These are phyloP conservation scores for Parazoanthus darwini DNA, from an alignment of 92 coral and sea anemone species.

Conservation along the genomic window DNA sequence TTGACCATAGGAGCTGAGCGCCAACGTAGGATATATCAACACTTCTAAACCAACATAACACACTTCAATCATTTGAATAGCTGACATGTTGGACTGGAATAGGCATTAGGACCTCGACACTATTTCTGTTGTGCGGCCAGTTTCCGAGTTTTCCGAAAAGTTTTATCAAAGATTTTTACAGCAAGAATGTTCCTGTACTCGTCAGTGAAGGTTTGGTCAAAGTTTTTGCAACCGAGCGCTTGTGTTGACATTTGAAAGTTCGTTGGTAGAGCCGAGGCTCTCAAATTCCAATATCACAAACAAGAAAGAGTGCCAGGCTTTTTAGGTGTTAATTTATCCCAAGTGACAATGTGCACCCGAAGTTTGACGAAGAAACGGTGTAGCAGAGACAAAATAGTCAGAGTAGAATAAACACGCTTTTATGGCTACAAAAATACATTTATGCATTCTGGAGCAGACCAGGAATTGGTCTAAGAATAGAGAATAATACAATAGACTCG, in stretches of 20 bases:
- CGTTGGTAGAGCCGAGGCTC: background rate
- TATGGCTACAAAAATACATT: slow-evolving; percentile 34
- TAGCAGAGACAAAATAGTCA: background rate
- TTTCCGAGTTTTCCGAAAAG: background rate
- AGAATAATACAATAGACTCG: background rate
- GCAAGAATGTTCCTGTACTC: too few relatives aligned
- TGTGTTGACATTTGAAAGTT: too few relatives aligned
- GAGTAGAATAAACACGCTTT: slow-evolving; percentile 6
- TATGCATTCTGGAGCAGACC: slow-evolving; percentile 11
- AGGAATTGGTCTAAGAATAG: background rate
- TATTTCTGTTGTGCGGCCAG: background rate
- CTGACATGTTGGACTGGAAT: background rate
- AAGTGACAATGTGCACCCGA: background rate
- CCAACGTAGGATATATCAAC: background rate
- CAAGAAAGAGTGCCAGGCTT: background rate
- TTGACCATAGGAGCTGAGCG: background rate
- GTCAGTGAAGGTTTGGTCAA: too few relatives aligned
- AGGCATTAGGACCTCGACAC: background rate
- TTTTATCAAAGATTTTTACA: too few relatives aligned
- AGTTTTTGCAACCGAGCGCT: too few relatives aligned
- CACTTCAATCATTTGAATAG: background rate
- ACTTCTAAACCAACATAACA: too few relatives aligned
- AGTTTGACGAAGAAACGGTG: background rate
- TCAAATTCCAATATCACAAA: background rate
- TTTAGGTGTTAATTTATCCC: background rate